Conservation (phyloP, 2,888 invertebrate species). For the Epiblema foenella region DNA sequence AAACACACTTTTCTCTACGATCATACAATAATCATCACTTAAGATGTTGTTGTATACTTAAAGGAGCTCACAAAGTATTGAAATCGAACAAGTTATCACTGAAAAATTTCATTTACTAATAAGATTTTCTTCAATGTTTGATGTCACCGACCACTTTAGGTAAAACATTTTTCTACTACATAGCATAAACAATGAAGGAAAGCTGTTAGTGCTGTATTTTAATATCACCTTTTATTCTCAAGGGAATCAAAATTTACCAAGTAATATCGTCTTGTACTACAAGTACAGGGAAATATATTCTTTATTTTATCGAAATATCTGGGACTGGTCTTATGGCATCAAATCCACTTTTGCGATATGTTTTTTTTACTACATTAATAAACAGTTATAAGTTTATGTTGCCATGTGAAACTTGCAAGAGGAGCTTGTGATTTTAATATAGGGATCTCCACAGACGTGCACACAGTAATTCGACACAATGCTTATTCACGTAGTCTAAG, state of each 20-base stretch:
- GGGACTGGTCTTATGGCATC: background rate
- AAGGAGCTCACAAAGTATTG: too few species aligned
- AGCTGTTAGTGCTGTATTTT: too few species aligned
- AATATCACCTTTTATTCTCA: too few species aligned
- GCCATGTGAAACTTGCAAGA: background rate
- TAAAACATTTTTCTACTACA: too few species aligned
- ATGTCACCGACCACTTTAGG: too few species aligned
- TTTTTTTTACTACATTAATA: background rate
- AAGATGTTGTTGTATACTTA: too few species aligned
- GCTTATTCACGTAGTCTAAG: background rate
- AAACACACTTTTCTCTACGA: background rate
- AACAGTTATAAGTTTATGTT: background rate
- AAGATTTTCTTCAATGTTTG: background rate
- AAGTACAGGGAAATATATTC: too few species aligned
- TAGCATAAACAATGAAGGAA: too few species aligned
- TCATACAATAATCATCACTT: too few species aligned
- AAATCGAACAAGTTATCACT: too few species aligned
- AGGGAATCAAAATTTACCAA: background rate
- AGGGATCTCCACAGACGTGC: background rate
- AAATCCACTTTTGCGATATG: too few species aligned
- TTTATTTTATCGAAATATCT: background rate
- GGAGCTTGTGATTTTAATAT: background rate
- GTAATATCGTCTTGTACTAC: background rate
- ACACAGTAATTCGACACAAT: slow-evolving; percentile 9
- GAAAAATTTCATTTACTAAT: too few species aligned